These are phyloP conservation scores for Australoheros scitulus DNA, from an alignment of 2,113 vertebrate genomes.

Conservation along the genomic window DNA sequence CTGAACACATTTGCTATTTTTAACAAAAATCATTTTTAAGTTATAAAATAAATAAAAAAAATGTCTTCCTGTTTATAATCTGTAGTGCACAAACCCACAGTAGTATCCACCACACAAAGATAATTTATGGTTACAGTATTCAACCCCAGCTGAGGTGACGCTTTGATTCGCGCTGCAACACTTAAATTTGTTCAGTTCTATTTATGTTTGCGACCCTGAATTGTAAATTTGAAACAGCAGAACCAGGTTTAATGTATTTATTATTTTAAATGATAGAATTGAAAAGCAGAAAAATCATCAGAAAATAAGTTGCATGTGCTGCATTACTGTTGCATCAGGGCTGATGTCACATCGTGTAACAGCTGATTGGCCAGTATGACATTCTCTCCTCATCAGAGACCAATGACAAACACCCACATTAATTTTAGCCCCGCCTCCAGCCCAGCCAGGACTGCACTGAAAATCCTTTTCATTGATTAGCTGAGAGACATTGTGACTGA, in stretches of 20 bases:
- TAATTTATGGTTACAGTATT: background rate
- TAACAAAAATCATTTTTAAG: too few relatives aligned
- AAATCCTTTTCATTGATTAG: background rate
- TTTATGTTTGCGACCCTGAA: background rate
- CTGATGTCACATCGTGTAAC: background rate
- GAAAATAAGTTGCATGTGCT: background rate
- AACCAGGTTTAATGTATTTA: background rate
- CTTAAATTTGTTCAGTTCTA: rapidly evolving
- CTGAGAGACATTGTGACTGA: background rate
- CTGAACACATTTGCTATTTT: background rate
- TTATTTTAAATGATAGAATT: background rate
- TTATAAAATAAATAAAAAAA: too few relatives aligned
- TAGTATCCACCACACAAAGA: background rate
- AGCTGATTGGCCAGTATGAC: conserved; percentile 16
- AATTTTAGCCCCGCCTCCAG: conserved; percentile 12
- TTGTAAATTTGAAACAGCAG: background rate
- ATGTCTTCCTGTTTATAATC: too few relatives aligned
- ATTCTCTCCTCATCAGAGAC: conserved; percentile 11
- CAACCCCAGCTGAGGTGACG: too few relatives aligned
- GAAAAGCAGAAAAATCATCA: background rate
- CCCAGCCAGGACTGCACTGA: conserved; percentile 26
- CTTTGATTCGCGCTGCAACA: background rate
- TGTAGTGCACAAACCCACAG: background rate
- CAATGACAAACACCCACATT: background rate
- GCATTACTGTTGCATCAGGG: background rate